A percentile compares a stretch with the other conserved stretches of the same genome.
These are phyloP conservation scores for Drosophila nr. fundita DNA, from an alignment of 2,888 invertebrate genomes.

Conservation along the genomic window DNA sequence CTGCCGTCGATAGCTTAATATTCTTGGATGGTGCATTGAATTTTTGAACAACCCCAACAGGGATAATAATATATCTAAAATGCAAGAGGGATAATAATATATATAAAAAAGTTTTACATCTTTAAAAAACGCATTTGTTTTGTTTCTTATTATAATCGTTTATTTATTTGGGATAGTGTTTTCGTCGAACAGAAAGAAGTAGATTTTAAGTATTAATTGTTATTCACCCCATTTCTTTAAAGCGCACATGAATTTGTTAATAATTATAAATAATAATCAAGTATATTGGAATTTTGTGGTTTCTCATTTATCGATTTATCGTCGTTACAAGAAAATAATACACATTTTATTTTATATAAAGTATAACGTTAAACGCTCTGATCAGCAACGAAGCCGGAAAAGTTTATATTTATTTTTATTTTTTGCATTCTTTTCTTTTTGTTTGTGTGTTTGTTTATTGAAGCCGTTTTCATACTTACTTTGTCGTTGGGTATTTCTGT, in stretches of 20 bases:
- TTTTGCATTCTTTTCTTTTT: conserved; percentile 20
- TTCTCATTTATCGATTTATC: conserved; percentile 18
- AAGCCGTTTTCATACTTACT: conserved; percentile 69
- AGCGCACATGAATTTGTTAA: conserved; percentile 48
- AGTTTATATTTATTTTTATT: conserved; percentile 17
- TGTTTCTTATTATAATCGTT: conserved; percentile 43
- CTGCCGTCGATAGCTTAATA: conserved; percentile 91
- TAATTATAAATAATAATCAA: conserved; percentile 46
- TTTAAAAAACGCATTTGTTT: conserved; percentile 29
- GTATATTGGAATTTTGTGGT: conserved; percentile 42
- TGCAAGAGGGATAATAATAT: not conserved
- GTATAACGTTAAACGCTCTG: conserved; percentile 42
- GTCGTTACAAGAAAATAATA: conserved; percentile 35
- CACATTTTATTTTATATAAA: conserved; percentile 9
- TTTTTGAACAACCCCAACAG: conserved; percentile 48
- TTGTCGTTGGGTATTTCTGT: conserved; percentile 66
- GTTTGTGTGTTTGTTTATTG: conserved; percentile 32
- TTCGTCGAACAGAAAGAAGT: conserved; percentile 52
- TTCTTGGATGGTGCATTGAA: conserved; percentile 93
- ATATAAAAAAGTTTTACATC: not conserved
- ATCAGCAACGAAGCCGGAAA: conserved; percentile 45
- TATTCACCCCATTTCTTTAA: conserved; percentile 36
- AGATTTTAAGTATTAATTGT: conserved; percentile 36
- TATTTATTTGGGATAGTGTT: conserved; percentile 58
- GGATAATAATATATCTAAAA: not conserved